Base-by-base conservation (phyloP, 1,140 invertebrate species). In the Stenopsyche tienmushanensis region DNA sequence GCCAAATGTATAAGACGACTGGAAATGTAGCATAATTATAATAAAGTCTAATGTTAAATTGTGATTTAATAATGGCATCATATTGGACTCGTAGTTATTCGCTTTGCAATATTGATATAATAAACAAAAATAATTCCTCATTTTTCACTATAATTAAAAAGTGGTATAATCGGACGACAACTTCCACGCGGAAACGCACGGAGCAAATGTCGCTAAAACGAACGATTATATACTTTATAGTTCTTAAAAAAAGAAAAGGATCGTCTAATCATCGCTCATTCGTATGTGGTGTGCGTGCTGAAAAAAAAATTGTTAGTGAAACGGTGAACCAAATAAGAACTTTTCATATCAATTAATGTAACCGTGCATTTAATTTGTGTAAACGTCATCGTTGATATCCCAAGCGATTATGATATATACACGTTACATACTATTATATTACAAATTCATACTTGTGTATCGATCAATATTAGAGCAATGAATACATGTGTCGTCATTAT, bases 401-500 rank as follows among this genome's bases (percentile, higher is more conserved):
- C 3, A 29, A 34, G 15, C 41, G 52, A 55, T 2, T 18, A 34
- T 21, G n/a, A n/a, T n/a, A n/a, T n/a, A n/a, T n/a, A n/a, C n/a
- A n/a, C n/a, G n/a, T n/a, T n/a, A n/a, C 34, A 44, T 44, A 17
- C 13, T 41, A 34, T 23, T 20, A 34, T 26, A 55, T 26, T 20
- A n/a, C 2, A 50, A 18, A 18, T 25, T 34, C 29, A 55, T 26
- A 58, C 17, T 44, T 34, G 21, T 58, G 55, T 58, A 54, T 54
- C 23, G 20, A 58, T 58, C 55, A 58, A 58, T 58, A 58, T 58
- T 58, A 58, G 55, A 58, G 29, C 29, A 58, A 44, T 18, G 39
- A 45, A 58, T 58, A n/a, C 17, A 58, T 58, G 55, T 58, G 34
- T 58, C 54, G 54, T 57, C 55, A 58, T 58, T 44, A 58, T 58